Conservation (phyloP, 2,113 vertebrate species). For the Coracopsis vasa region DNA sequence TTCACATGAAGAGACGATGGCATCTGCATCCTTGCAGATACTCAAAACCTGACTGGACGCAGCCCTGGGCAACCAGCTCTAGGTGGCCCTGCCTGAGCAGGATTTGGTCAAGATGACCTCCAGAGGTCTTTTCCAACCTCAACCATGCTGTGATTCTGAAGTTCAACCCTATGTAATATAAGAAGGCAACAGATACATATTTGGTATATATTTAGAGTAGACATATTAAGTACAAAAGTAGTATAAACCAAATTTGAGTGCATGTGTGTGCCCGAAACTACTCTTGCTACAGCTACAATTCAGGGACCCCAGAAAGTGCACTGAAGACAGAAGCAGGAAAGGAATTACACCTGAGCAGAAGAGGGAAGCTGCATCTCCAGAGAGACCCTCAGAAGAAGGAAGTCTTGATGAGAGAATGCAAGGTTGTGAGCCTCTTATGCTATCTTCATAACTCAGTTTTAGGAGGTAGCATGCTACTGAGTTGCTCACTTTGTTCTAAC, state of each 20-base stretch:
- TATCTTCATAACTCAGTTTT: background rate
- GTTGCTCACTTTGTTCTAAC: background rate
- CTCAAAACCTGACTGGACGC: background rate
- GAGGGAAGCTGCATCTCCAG: background rate
- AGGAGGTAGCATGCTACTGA: background rate
- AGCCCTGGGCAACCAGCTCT: background rate
- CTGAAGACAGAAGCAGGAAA: background rate
- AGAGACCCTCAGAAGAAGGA: background rate
- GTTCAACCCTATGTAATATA: background rate
- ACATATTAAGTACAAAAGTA: background rate
- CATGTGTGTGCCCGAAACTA: accelerated
- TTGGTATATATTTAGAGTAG: background rate
- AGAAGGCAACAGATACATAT: background rate
- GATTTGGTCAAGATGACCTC: background rate
- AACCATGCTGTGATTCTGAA: background rate
- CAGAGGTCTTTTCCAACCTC: background rate
- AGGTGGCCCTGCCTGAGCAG: background rate
- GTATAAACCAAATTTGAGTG: accelerated
- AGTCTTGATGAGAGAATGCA: background rate
- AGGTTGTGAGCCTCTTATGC: background rate
- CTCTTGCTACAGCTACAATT: background rate
- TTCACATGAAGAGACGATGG: background rate
- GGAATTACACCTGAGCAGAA: background rate
- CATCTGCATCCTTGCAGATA: background rate
- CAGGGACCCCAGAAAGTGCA: background rate